phyloP scores from a whole-genome alignment of 2,113 vertebrate genomes.

The Zosterops borbonicus region DNA sequence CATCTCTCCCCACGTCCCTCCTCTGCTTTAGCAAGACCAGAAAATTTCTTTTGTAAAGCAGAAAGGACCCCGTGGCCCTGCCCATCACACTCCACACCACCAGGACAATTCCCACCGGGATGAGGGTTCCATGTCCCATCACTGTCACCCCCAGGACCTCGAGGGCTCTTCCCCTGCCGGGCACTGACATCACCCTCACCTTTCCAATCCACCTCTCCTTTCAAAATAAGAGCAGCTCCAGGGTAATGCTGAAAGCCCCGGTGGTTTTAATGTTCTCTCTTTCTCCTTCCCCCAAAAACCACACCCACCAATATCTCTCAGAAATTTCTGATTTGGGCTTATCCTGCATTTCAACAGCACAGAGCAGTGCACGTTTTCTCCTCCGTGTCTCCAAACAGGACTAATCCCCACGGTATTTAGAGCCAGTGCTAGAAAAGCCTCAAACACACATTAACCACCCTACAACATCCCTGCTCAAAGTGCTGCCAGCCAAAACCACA shows the following conservation, averaged over 20 bases:
- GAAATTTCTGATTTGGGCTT: background rate
- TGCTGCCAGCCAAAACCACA: background rate
- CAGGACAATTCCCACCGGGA: accelerated
- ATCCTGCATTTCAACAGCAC: background rate
- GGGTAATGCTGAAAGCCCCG: background rate
- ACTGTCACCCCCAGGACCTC: background rate
- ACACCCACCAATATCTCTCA: background rate
- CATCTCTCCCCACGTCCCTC: too few species aligned
- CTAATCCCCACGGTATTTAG: background rate
- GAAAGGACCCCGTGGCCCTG: background rate
- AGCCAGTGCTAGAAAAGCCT: background rate
- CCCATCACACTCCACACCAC: accelerated
- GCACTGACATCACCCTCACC: background rate
- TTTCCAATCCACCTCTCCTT: background rate
- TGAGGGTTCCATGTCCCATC: accelerated
- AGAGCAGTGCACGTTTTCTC: background rate
- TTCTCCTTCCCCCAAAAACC: background rate
- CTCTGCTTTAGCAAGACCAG: background rate
- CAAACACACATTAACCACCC: background rate
- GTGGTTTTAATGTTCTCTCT: background rate
- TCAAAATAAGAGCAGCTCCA: background rate
- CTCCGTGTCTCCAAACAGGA: background rate
- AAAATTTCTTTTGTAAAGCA: background rate
- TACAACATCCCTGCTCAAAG: background rate
- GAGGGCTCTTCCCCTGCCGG: background rate